These are phyloP conservation scores for Electrona antarctica DNA, from an alignment of 2,113 vertebrate genomes.

Conservation along the genomic window DNA sequence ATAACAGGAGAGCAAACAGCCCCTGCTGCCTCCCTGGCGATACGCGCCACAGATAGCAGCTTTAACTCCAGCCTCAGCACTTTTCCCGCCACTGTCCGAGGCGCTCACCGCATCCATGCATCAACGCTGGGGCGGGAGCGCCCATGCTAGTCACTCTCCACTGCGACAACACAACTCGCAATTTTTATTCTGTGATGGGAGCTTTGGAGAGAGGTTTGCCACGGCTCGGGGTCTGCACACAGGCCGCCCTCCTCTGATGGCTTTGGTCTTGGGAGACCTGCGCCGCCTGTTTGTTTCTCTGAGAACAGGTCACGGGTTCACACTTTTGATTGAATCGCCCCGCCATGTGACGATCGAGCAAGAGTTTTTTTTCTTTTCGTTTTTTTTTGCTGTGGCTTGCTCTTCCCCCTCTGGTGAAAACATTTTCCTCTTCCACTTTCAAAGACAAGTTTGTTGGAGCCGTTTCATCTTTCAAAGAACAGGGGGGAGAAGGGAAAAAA, in stretches of 20 bases:
- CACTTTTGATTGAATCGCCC: conserved; percentile 71
- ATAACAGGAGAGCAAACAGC: conserved; percentile 72
- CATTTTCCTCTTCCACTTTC: conserved; percentile 56
- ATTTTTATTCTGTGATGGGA: conserved; percentile 56
- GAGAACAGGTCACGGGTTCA: conserved; percentile 65
- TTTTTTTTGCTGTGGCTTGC: conserved; percentile 66
- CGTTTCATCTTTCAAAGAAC: conserved; percentile 17
- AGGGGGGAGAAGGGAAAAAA: background rate
- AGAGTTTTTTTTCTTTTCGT: conserved; percentile 17
- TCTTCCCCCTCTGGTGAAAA: conserved; percentile 56
- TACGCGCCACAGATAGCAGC: conserved; percentile 74
- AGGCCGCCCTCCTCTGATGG: conserved; percentile 64
- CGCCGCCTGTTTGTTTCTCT: conserved; percentile 65
- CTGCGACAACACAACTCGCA: conserved; percentile 60
- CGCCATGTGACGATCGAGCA: conserved; percentile 52
- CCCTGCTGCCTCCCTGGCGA: conserved; percentile 63
- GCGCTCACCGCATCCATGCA: conserved; percentile 65
- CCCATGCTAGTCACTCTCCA: conserved; percentile 72
- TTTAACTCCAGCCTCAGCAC: conserved; percentile 76
- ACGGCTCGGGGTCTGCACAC: conserved; percentile 17
- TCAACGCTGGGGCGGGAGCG: conserved; percentile 41
- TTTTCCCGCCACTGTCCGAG: conserved; percentile 70
- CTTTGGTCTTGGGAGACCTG: conserved; percentile 62
- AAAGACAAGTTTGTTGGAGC: conserved; percentile 47
- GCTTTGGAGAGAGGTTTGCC: conserved; percentile 53